Evolutionary conservation across 2,888 invertebrate species (phyloP).

Genomic region (Catocala sponsa): DNA sequence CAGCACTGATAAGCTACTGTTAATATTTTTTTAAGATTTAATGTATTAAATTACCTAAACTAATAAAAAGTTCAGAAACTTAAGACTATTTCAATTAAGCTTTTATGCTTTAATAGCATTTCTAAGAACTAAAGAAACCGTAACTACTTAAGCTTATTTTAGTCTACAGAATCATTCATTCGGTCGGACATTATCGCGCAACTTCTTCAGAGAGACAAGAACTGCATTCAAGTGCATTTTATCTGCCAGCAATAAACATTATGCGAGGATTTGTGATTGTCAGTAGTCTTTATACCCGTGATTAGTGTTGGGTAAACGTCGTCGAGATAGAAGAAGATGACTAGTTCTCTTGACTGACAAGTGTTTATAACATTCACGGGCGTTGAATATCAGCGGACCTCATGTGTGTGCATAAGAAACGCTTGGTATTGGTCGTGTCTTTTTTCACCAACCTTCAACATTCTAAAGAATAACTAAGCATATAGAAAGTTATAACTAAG

Average conservation of each 20-base stretch:
- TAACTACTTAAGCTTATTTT: background rate
- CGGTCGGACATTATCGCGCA: slow-evolving; percentile 26
- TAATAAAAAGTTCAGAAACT: background rate
- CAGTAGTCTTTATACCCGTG: slow-evolving; percentile 21
- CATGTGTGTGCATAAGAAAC: too few species aligned
- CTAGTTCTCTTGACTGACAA: background rate
- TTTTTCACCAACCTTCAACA: too few species aligned
- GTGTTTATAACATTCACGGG: too few species aligned
- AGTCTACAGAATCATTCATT: slow-evolving; percentile 20
- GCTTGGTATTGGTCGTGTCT: too few species aligned
- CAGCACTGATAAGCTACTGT: too few species aligned
- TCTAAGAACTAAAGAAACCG: background rate
- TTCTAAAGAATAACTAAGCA: too few species aligned
- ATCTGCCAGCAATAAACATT: slow-evolving; percentile 35
- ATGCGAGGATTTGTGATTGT: slow-evolving; percentile 30
- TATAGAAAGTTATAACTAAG: too few species aligned
- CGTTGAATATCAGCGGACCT: too few species aligned
- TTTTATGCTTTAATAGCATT: background rate
- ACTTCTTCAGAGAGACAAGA: slow-evolving; percentile 23
- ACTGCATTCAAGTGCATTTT: slow-evolving; percentile 38
- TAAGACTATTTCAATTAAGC: background rate
- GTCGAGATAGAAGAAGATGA: background rate
- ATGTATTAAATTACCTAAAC: too few species aligned
- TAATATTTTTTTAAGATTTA: too few species aligned
- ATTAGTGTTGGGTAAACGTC: slow-evolving; percentile 3